Base-by-base conservation (phyloP, 2,888 invertebrate genomes). In the Lapara coniferarum region DNA sequence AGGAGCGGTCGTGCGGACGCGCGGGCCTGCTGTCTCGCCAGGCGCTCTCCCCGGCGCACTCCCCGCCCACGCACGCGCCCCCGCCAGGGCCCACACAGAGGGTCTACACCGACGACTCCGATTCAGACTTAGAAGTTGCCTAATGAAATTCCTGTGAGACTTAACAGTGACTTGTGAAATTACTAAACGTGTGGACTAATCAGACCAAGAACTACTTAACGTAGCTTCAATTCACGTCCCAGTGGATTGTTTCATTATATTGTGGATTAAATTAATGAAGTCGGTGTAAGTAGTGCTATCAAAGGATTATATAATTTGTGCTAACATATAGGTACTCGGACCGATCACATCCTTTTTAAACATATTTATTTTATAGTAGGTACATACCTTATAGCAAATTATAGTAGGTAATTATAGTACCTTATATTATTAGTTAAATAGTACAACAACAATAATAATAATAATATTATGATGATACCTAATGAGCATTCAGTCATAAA, bases 111-210 rank as follows among this genome's bases (percentile, higher is more conserved):
- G 96, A 96, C 78, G 96, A 96, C 78, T 97, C 97, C 80, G 97
- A 97, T 74, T 97, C 97, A 0, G 97, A 97, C 82, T 93, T 97
- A 69, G 97, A 97, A 90, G 97, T 97, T 69, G 97, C 97, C 88
- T 97, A 95, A 92, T 79, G 68, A 0, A 19, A 19, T 19, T 46
- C 63, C 63, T 13, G 10, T 49, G 63, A 63, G 46, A 63, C 10
- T 59, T 10, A 16, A 19, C 3, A 25, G 56, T 56, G 25, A 56
- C n/a, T n/a, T 73, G 69, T 72, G 68, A 59, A 19, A 57, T 46
- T 59, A 55, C 10, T 19, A 55, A 16, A 16, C 16, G 46, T 49
- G 46, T 63, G 19, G 19, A 46, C 59, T 63, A 19, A 49, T 63
- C 55, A 55, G 63, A 63, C 46, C 49, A 46, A 58, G 37, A 37